Evolutionary conservation across 2,113 vertebrate species (phyloP), one percentile per base, ranked within the genome.

Genomic region (Melospiza georgiana): DNA sequence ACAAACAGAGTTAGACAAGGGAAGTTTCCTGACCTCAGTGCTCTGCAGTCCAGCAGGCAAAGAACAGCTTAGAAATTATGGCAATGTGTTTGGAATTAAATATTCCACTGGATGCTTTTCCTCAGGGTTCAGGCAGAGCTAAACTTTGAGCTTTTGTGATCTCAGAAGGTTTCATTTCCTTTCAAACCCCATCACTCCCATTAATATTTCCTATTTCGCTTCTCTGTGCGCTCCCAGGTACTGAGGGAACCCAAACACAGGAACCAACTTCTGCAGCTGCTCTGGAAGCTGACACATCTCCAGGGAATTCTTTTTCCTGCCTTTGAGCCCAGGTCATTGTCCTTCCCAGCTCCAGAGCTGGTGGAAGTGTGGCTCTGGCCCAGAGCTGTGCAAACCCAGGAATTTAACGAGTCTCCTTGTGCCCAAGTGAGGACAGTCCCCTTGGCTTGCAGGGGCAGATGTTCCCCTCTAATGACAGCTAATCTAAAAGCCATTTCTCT

Each of bases 401-500:
- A 11, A 18, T 67, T 91, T 73, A 59, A 79, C 76, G 91, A 95
- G 58, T 7, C 65, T 89, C 62, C 35, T 1, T 33, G 74, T 76
- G 92, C 83, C 43, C 39, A 6, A 78, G 69, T 69, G 52, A 94
- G 94, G 91, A 84, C 84, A 84, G 49, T 49, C 62, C 85, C 37
- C 83, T 78, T 62, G 67, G 68, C 93, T 75, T 71, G 79, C 75
- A 89, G 81, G 79, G 92, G 84, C 95, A 96, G 96, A 95, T 94
- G 96, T 91, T 93, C 78, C 89, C 58, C 84, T 74, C 88, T 96
- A 95, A 97, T 88, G 94, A 73, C 89, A 93, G 82, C 84, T 93
- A 87, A 94, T 97, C 92, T 89, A 94, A 97, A 96, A 97, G 65
- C 81, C 79, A 94, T 97, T 96, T 90, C 75, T 94, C 84, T 79